Percentiles rank a stretch among this genome's conserved stretches.
These are phyloP conservation scores for Neosilurus mollespiculum DNA, from an alignment of 2,797 vertebrate genomes.

Conservation along the genomic window DNA sequence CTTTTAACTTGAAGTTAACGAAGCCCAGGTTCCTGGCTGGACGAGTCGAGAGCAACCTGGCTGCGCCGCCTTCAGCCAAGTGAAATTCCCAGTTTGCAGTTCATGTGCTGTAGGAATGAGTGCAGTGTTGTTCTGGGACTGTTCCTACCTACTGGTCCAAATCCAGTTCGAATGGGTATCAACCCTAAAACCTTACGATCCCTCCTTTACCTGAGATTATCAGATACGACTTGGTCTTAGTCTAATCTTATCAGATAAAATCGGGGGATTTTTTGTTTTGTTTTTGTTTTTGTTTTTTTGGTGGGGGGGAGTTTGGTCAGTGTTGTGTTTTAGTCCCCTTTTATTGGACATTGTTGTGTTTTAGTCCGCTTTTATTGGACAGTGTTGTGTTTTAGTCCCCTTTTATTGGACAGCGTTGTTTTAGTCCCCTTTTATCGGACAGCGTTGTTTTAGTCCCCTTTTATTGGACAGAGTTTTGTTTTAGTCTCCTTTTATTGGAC, in stretches of 20 bases:
- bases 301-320: background rate
- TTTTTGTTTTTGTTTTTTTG: too few relatives aligned
- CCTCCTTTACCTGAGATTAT: background rate
- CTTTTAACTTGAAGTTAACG: background rate
- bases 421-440: background rate
- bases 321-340: background rate
- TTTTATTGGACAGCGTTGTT: background rate
- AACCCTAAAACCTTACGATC: background rate
- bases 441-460: too few relatives aligned
- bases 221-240: background rate
- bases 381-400: background rate
- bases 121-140: background rate
- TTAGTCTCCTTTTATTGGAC: background rate
- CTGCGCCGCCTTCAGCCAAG: background rate
- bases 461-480: too few relatives aligned
- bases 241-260: background rate
- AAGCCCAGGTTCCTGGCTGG: constrained; percentile 14
- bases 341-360: background rate
- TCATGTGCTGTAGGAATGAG: background rate
- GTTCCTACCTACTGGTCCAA: background rate
- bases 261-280: too few relatives aligned
- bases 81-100: background rate
- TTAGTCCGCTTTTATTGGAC: too few relatives aligned
- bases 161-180: background rate
- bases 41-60: background rate